Evolutionary conservation across 2,888 invertebrate genomes (phyloP), one percentile per base, ranked within the genome.

Genomic region (Agriopis leucophaearia): DNA sequence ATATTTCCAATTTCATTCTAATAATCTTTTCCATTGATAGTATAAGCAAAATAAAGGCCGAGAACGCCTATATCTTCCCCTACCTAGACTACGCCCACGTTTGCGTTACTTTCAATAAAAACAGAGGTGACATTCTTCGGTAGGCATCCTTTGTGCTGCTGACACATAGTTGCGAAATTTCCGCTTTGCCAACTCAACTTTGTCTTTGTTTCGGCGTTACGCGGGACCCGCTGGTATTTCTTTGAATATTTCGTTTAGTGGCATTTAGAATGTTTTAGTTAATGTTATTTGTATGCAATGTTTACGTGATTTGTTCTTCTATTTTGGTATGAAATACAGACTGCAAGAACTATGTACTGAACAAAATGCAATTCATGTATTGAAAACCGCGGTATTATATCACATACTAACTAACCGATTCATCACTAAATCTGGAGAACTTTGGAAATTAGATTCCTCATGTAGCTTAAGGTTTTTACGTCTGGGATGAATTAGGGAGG

Each of bases 131-230:
- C 78, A 82, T 81, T 79, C 80, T 77, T 72, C 71, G 47, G 52
- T 58, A 65, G 75, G 76, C 78, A 81, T 78, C 81, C 81, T 82
- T 82, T 82, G 67, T 80, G 77, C 71, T 72, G 68, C 66, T 77
- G 80, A 74, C 76, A 78, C 82, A 83, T 83, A 83, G 81, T 86
- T 84, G 70, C 61, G 60, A 77, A 82, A 81, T 83, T 81, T 78
- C 75, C 64, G 74, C 77, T 77, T 80, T 76, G 71, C 73, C 70
- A 50, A 64, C 63, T 38, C 60, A 64, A 68, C 56, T 60, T 60
- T 60, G 64, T 16, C 51, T 51, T 56, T 61, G 60, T 56, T 40
- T 52, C 35, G 38, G 48, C 18, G 59, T 13, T 13, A 12, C 50
- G 16, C 35, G 16, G 47, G 12, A 36, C 48, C 51, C 27, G 36